phyloP scores from a whole-genome alignment of 2,888 invertebrate genomes.

The Isotomurus palustris region DNA sequence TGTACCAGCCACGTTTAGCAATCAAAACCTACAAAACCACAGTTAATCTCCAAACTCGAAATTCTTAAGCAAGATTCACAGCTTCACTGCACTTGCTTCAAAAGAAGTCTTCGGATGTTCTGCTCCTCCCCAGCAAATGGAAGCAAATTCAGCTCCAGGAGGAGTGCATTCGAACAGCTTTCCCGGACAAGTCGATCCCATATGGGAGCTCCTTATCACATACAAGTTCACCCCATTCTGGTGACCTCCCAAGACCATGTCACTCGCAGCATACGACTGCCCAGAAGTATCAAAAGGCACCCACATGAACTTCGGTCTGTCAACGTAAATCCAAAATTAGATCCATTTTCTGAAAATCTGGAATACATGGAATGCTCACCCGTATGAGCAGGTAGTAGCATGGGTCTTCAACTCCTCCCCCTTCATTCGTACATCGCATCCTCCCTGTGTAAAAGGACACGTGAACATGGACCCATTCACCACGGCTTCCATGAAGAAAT shows the following conservation, averaged over 20 bases:
- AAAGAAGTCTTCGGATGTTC: background rate
- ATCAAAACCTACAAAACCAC: background rate
- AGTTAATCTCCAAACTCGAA: background rate
- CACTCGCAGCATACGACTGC: too few relatives aligned
- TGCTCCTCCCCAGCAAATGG: constrained; percentile 4
- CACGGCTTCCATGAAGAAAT: constrained; percentile 26
- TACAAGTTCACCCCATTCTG: constrained; percentile 1
- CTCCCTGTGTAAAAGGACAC: constrained; percentile 9
- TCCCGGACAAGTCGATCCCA: constrained; percentile 4
- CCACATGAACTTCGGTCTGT: constrained; percentile 8
- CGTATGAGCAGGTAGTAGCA: constrained; percentile 6
- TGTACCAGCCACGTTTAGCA: background rate
- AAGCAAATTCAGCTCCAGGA: background rate
- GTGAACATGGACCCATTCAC: constrained; percentile 20
- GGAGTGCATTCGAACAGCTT: constrained; percentile 8
- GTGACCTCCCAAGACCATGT: background rate
- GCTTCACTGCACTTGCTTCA: background rate
- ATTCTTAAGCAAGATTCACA: background rate
- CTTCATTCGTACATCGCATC: background rate
- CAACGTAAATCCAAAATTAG: background rate
- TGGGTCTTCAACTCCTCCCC: constrained; percentile 1
- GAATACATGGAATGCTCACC: background rate
- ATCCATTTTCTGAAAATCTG: background rate
- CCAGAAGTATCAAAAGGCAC: background rate
- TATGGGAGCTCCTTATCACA: background rate